Percentiles rank a stretch among this genome's conserved stretches.
Conservation (phyloP, 2,113 vertebrate genomes). For the Anser cygnoides region DNA sequence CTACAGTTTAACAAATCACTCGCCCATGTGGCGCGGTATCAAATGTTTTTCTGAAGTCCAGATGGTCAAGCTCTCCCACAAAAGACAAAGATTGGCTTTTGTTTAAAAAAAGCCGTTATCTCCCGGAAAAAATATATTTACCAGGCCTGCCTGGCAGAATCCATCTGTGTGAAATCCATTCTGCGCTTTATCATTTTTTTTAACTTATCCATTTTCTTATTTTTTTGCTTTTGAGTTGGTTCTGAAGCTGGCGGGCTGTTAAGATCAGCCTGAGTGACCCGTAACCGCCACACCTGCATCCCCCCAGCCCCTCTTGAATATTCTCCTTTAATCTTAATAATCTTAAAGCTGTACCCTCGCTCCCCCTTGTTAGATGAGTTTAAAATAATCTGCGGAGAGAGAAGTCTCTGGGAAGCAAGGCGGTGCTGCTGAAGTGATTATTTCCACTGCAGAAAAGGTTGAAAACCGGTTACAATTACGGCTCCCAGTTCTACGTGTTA, state of each 20-base stretch:
- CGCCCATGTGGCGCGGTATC: background rate
- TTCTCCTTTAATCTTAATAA: background rate
- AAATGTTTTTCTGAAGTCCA: constrained; percentile 49
- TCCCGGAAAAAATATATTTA: constrained; percentile 15
- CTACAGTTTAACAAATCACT: constrained; percentile 37
- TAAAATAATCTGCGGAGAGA: background rate
- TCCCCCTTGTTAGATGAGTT: background rate
- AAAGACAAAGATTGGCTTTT: constrained; percentile 54
- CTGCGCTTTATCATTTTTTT: background rate
- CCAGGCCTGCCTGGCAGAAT: background rate
- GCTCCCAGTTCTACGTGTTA: constrained; percentile 28
- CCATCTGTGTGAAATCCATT: background rate
- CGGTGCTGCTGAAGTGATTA: background rate
- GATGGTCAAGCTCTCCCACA: constrained; percentile 62
- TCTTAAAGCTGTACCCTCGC: background rate
- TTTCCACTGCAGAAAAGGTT: constrained; percentile 30
- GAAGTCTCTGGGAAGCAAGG: background rate
- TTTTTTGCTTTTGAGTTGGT: background rate
- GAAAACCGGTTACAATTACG: constrained; percentile 40
- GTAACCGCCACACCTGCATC: background rate
- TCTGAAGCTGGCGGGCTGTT: background rate
- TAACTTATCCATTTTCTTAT: background rate
- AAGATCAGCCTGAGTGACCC: background rate
- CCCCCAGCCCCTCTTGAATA: background rate
- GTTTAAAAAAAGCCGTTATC: background rate